Conservation (phyloP, 2,797 vertebrate genomes). For the Thunnus albacares region DNA sequence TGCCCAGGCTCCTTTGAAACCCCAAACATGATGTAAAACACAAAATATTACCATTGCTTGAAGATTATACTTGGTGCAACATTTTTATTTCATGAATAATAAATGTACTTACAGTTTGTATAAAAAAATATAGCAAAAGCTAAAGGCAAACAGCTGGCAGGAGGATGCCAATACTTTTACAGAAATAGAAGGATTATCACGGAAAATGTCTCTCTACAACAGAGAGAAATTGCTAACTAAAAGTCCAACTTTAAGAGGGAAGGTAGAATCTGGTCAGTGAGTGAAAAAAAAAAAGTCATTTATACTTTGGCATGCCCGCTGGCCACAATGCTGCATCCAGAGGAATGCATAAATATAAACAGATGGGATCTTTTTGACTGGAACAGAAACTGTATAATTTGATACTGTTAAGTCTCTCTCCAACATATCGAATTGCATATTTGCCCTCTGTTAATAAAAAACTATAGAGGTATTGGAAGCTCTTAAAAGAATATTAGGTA, state of each 20-base stretch:
- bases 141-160: conserved; percentile 78
- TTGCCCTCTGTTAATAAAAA: conserved; percentile 52
- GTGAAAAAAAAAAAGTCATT: conserved; percentile 13
- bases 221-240: conserved; percentile 43
- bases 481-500: conserved; percentile 46
- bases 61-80: conserved; percentile 86
- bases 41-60: conserved; percentile 31
- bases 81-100: conserved; percentile 89
- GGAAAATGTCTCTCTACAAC: conserved; percentile 41
- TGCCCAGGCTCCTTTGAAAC: conserved; percentile 4
- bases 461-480: conserved; percentile 61
- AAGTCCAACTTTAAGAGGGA: conserved; percentile 20
- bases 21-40: conserved; percentile 17
- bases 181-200: conserved; percentile 52
- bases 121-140: conserved; percentile 88
- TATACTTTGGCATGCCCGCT: conserved; percentile 51
- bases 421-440: conserved; percentile 57
- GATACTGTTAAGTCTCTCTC: conserved; percentile 35
- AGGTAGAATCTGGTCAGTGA: conserved; percentile 32
- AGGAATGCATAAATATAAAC: conserved; percentile 41
- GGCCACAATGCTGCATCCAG: conserved; percentile 34
- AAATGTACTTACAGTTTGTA: conserved; percentile 90
- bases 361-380: conserved; percentile 9
- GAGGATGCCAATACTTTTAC: conserved; percentile 53
- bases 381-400: conserved; percentile 29